phyloP scores from a whole-genome alignment of 2,113 vertebrate genomes.

The Neogale vison region DNA sequence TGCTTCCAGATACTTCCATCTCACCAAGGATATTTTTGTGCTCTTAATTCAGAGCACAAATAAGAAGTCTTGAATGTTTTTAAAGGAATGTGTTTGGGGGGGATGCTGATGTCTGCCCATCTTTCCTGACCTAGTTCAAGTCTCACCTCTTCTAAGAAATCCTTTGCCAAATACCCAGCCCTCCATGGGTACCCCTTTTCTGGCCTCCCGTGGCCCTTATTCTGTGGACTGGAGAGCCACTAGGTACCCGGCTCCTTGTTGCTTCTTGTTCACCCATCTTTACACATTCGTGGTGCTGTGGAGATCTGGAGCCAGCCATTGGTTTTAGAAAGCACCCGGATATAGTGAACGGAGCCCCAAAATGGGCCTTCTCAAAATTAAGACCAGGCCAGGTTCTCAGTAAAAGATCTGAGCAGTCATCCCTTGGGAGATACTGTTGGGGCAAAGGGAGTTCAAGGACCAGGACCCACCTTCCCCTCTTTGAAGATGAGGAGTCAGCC shows the following conservation, averaged over 20 bases:
- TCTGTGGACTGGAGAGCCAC: not conserved
- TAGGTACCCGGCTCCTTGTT: not conserved
- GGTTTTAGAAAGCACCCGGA: not conserved
- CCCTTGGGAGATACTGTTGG: not conserved
- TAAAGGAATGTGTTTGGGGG: not conserved
- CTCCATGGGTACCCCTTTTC: not conserved
- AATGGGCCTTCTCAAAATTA: not conserved
- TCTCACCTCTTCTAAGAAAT: not conserved
- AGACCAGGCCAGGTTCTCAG: not conserved
- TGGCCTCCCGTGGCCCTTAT: not conserved
- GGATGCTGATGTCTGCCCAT: not conserved
- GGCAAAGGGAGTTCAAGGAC: not conserved
- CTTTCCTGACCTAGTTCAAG: not conserved
- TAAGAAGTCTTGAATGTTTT: not conserved
- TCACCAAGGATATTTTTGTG: not conserved
- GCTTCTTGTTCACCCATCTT: not conserved
- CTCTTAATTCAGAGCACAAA: not conserved
- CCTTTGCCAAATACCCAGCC: not conserved
- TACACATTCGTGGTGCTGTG: not conserved
- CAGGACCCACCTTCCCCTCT: not conserved
- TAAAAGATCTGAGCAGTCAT: not conserved
- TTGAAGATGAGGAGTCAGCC: not conserved
- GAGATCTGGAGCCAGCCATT: not conserved
- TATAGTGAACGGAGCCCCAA: not conserved
- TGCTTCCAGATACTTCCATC: not conserved